Evolutionary conservation across 2,888 invertebrate genomes (phyloP).

Genomic region (Volucella zonaria): DNA sequence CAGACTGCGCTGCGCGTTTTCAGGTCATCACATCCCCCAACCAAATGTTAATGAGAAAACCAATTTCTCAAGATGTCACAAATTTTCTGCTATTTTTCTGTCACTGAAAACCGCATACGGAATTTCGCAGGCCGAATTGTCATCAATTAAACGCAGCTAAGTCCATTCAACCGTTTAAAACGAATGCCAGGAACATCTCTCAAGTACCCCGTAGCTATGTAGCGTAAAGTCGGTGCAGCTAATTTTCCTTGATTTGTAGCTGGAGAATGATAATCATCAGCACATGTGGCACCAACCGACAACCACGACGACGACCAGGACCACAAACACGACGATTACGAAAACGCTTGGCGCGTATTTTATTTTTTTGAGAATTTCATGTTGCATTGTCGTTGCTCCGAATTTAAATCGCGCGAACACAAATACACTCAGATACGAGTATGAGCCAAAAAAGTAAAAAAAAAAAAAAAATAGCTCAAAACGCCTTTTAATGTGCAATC

Average conservation of each 20-base stretch:
- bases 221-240: slow-evolving; percentile 47
- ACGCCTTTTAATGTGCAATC: slow-evolving; percentile 66
- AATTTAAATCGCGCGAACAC: slow-evolving; percentile 60
- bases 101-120: slow-evolving; percentile 43
- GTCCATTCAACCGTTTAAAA: slow-evolving; percentile 71
- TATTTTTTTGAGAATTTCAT: slow-evolving; percentile 66
- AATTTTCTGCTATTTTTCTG: slow-evolving; percentile 57
- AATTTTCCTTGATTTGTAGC: slow-evolving; percentile 70
- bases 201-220: slow-evolving; percentile 10
- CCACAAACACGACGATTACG: background rate
- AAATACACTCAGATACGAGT: slow-evolving; percentile 5
- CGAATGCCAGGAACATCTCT: background rate
- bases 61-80: slow-evolving; percentile 72
- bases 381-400: slow-evolving; percentile 70
- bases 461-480: slow-evolving; percentile 10
- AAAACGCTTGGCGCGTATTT: slow-evolving; percentile 31
- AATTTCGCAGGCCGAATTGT: slow-evolving; percentile 61
- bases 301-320: slow-evolving; percentile 13
- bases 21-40: slow-evolving; percentile 56
- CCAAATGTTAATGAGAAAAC: slow-evolving; percentile 66
- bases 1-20: slow-evolving; percentile 11
- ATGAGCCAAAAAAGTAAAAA: background rate
- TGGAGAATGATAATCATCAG: slow-evolving; percentile 71
- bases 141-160: slow-evolving; percentile 70
- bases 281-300: slow-evolving; percentile 58